Conservation (phyloP, 2,113 vertebrate genomes). For the Melozone crissalis region DNA sequence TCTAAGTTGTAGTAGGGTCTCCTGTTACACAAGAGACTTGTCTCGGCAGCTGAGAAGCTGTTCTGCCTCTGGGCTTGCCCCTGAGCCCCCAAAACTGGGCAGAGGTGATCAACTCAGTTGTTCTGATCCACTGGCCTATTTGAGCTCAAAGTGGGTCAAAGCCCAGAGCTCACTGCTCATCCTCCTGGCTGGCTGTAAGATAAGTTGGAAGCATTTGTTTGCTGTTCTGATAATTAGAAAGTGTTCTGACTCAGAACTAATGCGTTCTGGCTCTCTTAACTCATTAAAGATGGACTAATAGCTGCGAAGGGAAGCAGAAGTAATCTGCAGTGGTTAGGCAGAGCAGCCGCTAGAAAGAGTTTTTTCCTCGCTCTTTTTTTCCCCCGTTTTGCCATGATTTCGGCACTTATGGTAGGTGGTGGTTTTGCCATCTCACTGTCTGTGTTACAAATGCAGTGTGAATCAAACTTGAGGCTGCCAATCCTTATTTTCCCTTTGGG, state of each 20-base stretch:
- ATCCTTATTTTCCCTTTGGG: neutral
- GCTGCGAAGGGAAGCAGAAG: slow-evolving; percentile 62
- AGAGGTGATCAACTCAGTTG: neutral
- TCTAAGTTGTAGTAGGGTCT: neutral
- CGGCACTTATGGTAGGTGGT: rapidly evolving
- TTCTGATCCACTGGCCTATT: slow-evolving; percentile 59
- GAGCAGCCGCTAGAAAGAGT: neutral
- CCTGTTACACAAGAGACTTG: slow-evolving; percentile 18
- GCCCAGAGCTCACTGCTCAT: neutral
- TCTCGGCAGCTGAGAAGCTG: rapidly evolving
- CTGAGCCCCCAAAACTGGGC: neutral
- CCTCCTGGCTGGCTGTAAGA: neutral
- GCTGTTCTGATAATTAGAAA: slow-evolving; percentile 55
- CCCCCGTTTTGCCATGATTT: rapidly evolving
- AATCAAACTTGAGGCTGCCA: neutral
- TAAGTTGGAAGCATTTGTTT: slow-evolving; percentile 40
- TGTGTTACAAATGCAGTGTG: rapidly evolving
- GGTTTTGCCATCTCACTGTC: neutral
- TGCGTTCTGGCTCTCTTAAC: slow-evolving; percentile 62
- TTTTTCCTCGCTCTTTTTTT: neutral
- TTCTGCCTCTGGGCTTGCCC: neutral
- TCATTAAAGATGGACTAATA: slow-evolving; percentile 64
- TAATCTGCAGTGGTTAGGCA: slow-evolving; percentile 16
- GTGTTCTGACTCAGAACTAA: slow-evolving; percentile 67
- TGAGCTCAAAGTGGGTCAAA: slow-evolving; percentile 53